These are phyloP conservation scores for Meandrina meandrites DNA, from an alignment of 92 coral and sea anemone genomes.

Conservation along the genomic window DNA sequence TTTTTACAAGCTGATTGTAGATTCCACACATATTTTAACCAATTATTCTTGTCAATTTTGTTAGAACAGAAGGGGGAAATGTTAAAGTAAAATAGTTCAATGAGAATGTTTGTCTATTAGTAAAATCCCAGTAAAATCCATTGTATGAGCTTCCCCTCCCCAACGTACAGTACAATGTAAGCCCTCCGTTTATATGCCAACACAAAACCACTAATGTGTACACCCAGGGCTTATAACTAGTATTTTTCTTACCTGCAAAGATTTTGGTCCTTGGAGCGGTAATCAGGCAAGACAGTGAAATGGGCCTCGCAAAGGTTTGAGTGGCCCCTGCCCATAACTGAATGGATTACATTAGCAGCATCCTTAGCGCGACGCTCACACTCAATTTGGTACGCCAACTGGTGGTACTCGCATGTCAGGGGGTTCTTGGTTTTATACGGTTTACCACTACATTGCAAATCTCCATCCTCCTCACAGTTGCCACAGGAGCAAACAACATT, in stretches of 20 bases:
- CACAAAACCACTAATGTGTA: too few species aligned
- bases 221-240: too few species aligned
- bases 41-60: too few species aligned
- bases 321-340: conserved; percentile 48
- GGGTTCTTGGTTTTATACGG: conserved; percentile 39
- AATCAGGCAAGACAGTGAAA: conserved; percentile 32
- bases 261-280: conserved; percentile 43
- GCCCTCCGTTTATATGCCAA: too few species aligned
- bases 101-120: too few species aligned
- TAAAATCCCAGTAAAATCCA: too few species aligned
- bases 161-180: too few species aligned
- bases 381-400: conserved; percentile 31
- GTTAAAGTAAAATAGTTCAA: too few species aligned
- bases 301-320: conserved; percentile 51
- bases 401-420: conserved; percentile 48
- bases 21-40: too few species aligned
- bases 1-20: too few species aligned
- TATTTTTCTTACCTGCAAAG: conserved; percentile 47
- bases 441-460: conserved; percentile 19
- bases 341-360: conserved; percentile 33
- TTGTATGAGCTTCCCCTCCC: too few species aligned
- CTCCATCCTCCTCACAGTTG: conserved; percentile 39
- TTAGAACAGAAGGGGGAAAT: too few species aligned
- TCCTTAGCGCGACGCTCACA: conserved; percentile 47
- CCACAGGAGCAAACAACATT: conserved; percentile 21